Evolutionary conservation across 2,113 vertebrate genomes (phyloP).

Genomic region (Melanerpes formicivorus): DNA sequence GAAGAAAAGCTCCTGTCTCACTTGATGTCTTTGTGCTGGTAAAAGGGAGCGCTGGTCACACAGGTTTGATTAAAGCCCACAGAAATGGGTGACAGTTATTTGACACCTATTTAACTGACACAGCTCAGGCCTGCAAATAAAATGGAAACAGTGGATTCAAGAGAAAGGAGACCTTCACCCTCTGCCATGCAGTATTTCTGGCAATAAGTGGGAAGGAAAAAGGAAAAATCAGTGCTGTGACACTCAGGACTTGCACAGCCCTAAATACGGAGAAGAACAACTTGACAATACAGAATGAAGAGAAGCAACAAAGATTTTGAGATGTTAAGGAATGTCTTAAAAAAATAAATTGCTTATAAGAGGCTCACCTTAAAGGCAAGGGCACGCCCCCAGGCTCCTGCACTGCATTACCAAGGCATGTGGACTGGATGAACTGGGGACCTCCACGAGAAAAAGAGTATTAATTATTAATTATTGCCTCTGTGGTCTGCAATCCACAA

Average conservation of each 20-base stretch:
- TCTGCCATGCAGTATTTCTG: not conserved
- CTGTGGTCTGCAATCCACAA: not conserved
- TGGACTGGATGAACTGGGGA: not conserved
- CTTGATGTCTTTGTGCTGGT: not conserved
- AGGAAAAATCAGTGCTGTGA: not conserved
- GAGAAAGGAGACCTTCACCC: not conserved
- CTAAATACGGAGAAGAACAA: not conserved
- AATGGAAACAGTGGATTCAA: not conserved
- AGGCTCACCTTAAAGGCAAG: not conserved
- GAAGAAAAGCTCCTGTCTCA: not conserved
- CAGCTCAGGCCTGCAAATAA: not conserved
- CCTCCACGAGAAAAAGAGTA: not conserved
- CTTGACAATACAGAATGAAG: accelerated
- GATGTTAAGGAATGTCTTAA: not conserved
- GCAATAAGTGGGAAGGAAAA: not conserved
- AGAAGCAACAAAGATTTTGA: not conserved
- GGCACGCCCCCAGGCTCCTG: not conserved
- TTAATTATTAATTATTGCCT: not conserved
- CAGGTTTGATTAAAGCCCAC: not conserved
- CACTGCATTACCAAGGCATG: not conserved
- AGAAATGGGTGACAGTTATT: not conserved
- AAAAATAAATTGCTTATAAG: not conserved
- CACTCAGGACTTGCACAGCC: not conserved
- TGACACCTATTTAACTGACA: not conserved
- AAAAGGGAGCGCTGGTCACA: not conserved